Base-by-base conservation (phyloP, 2,113 vertebrate species). In the Phyllopteryx taeniolatus region DNA sequence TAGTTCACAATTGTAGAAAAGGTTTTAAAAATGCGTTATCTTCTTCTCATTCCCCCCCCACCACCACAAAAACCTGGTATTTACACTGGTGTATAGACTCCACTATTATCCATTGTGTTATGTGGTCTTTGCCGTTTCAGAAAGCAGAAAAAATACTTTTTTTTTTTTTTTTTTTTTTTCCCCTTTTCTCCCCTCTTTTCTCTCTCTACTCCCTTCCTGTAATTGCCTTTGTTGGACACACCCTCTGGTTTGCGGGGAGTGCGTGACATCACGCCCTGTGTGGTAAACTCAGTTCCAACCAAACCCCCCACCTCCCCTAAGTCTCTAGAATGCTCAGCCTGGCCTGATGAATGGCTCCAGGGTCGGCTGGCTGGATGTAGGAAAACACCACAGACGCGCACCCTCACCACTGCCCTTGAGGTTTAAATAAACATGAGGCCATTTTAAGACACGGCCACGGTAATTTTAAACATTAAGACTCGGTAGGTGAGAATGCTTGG, bases 371-470 rank as follows among this genome's bases (percentile, higher is more conserved):
- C 79, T 83, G 65, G 43, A 61, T 35, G 10, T 56, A 76, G 81
- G 80, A 79, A 86, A 86, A 78, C 76, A 71, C 81, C 77, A 43
- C 53, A 79, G 73, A 78, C 86, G 85, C 10, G 47, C 82, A 83
- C 79, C 85, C 77, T 68, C 14, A 4, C 76, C 17, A 43, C 78
- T 31, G 60, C 74, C 71, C 69, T 80, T 74, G 31, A 57, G 67
- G 76, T 87, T 89, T 89, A 90, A 88, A 90, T 92, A 92, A 91
- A 90, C 88, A 90, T 82, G 81, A 91, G 79, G 86, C 83, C 63
- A 47, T 87, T 87, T 81, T 79, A 67, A 73, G 69, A 68, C 57
- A 17, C 59, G 59, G 62, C 70, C 82, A 75, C 78, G 57, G 13
- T 83, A 77, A 80, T 57, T 80, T 75, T 63, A 72, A 47, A 71